These are phyloP conservation scores for Momotus momota DNA, from an alignment of 2,797 vertebrate species.

Conservation along the genomic window DNA sequence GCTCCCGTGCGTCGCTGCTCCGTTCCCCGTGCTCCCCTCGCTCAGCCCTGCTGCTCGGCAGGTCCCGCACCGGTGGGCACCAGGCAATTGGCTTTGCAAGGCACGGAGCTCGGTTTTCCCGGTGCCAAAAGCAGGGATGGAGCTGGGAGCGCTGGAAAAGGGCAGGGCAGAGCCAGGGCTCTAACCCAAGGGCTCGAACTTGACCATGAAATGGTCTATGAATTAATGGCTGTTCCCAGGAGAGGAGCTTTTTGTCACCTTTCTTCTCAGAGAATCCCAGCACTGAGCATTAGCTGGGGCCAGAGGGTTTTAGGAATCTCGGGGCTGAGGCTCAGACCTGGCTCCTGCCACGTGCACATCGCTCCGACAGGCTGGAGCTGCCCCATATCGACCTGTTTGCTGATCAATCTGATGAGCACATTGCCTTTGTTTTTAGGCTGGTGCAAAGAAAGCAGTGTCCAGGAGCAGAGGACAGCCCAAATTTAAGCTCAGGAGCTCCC, in stretches of 20 bases:
- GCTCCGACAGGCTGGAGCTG: background rate
- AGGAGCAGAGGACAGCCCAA: background rate
- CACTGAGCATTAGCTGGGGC: too few species aligned
- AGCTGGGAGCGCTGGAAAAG: background rate
- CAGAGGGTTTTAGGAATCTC: background rate
- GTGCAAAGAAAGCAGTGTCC: background rate
- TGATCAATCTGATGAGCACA: background rate
- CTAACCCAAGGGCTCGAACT: background rate
- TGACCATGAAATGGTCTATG: too few species aligned
- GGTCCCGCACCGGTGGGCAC: background rate
- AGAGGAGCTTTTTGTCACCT: background rate
- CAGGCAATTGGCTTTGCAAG: background rate
- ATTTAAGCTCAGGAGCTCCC: background rate
- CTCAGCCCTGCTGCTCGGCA: constrained; percentile 5
- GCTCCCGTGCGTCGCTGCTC: constrained; percentile 32
- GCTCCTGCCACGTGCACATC: background rate
- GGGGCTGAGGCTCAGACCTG: background rate
- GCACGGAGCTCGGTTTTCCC: fast-evolving
- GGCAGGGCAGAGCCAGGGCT: background rate
- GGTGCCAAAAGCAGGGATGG: background rate
- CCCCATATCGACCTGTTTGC: background rate
- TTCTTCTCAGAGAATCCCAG: background rate
- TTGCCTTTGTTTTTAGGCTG: background rate
- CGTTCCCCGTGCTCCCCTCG: background rate
- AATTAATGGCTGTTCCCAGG: fast-evolving